phyloP scores from a whole-genome alignment of 2,113 vertebrate species.

The Melanostigma gelatinosum region DNA sequence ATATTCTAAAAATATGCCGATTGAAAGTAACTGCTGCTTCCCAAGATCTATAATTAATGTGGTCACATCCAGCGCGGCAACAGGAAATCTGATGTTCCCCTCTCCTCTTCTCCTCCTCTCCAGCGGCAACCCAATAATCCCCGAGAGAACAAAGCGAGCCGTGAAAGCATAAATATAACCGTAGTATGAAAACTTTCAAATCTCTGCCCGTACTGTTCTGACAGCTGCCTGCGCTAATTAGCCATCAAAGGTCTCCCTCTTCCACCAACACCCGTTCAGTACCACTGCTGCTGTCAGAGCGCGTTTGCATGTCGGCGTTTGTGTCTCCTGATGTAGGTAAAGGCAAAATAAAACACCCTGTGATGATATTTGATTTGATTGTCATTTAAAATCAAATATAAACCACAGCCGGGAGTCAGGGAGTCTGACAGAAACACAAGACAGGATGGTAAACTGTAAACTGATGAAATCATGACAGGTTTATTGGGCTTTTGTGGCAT shows the following conservation, averaged over 20 bases:
- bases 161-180: slow-evolving; percentile 79
- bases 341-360: neutral
- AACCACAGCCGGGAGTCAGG: neutral
- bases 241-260: slow-evolving; percentile 68
- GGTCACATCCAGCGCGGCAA: slow-evolving; percentile 71
- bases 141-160: slow-evolving; percentile 73
- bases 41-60: slow-evolving; percentile 82
- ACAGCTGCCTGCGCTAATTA: slow-evolving; percentile 83
- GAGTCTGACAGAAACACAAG: neutral
- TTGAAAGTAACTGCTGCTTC: slow-evolving; percentile 61
- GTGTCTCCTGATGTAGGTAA: slow-evolving; percentile 8
- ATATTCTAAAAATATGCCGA: slow-evolving; percentile 69
- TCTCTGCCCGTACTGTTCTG: slow-evolving; percentile 72
- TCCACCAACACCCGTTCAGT: slow-evolving; percentile 55
- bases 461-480: slow-evolving; percentile 3
- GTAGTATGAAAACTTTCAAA: slow-evolving; percentile 77
- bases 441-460: neutral
- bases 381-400: neutral
- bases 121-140: slow-evolving; percentile 78
- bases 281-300: slow-evolving; percentile 36
- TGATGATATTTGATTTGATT: neutral
- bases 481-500: slow-evolving; percentile 14
- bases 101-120: slow-evolving; percentile 27
- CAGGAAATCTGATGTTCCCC: slow-evolving; percentile 74
- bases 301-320: neutral